Evolutionary conservation across 1,140 invertebrate genomes (phyloP).

Genomic region (Zaprionus camerounensis): DNA sequence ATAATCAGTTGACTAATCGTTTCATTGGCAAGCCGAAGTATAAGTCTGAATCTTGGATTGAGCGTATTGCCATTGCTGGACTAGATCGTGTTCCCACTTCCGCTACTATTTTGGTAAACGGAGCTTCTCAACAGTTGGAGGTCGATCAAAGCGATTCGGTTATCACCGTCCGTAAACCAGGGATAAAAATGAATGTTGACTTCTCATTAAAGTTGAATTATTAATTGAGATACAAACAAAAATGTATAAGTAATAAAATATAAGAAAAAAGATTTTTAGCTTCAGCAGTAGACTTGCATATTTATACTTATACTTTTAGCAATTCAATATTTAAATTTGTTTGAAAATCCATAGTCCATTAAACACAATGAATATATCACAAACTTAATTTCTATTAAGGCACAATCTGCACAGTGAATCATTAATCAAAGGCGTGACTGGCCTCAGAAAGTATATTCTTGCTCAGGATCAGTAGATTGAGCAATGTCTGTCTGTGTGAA

Average conservation of each 20-base stretch:
- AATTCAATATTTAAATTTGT: neutral
- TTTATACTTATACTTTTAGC: no score
- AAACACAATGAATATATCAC: neutral
- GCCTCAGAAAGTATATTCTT: no score
- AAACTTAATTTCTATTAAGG: no score
- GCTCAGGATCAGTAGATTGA: no score
- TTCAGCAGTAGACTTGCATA: neutral
- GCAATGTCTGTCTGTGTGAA: no score
- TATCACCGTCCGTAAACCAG: slow-evolving; percentile 93
- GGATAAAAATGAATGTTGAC: slow-evolving; percentile 90
- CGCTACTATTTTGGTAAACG: slow-evolving; percentile 84
- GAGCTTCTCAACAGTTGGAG: slow-evolving; percentile 63
- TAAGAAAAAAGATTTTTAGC: neutral
- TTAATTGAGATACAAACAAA: slow-evolving; percentile 40
- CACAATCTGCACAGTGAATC: no score
- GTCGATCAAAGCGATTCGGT: slow-evolving; percentile 78
- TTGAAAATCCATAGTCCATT: neutral
- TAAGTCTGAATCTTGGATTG: slow-evolving; percentile 93
- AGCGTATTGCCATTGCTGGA: slow-evolving; percentile 93
- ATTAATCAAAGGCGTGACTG: no score
- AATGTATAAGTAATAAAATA: neutral
- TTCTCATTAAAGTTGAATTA: slow-evolving; percentile 90
- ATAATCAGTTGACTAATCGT: slow-evolving; percentile 88
- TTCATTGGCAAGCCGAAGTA: slow-evolving; percentile 87
- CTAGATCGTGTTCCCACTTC: slow-evolving; percentile 87